Percentiles rank a stretch among this genome's conserved stretches.
phyloP scores from a whole-genome alignment of 2,797 vertebrate species.

The Brachymystax lenok region DNA sequence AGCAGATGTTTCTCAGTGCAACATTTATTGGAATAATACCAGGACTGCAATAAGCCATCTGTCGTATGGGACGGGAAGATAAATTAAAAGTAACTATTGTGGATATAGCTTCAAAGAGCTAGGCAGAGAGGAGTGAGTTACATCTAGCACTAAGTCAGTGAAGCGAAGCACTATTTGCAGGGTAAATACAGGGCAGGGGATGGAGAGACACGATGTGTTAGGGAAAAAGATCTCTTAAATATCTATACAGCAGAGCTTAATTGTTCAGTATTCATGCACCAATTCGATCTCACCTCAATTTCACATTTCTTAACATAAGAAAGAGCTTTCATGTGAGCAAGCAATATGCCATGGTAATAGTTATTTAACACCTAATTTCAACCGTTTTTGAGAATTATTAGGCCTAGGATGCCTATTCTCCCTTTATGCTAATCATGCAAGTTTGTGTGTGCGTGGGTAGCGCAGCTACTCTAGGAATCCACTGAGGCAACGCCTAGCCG shows the following conservation, averaged over 20 bases:
- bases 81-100: conserved; percentile 62
- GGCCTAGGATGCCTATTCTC: not conserved
- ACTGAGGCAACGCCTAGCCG: no score
- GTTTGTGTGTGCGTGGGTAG: no score
- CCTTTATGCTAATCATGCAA: conserved; percentile 8
- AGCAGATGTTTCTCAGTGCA: conserved; percentile 64
- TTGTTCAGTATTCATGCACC: conserved; percentile 4
- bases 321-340: conserved; percentile 8
- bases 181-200: not conserved
- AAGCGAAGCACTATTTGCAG: not conserved
- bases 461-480: no score
- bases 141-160: not conserved
- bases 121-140: conserved; percentile 41
- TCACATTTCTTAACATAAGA: conserved; percentile 17
- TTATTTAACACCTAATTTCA: conserved; percentile 28
- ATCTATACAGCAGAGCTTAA: not conserved
- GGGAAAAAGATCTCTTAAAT: not conserved
- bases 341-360: conserved; percentile 15
- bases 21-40: conserved; percentile 59
- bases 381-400: conserved; percentile 14
- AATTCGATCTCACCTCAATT: conserved; percentile 22
- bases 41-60: conserved; percentile 58
- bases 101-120: conserved; percentile 31
- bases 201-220: not conserved
- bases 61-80: conserved; percentile 42